Base-by-base conservation (phyloP, 1,140 invertebrate species). In the Andrena cerasifolii region DNA sequence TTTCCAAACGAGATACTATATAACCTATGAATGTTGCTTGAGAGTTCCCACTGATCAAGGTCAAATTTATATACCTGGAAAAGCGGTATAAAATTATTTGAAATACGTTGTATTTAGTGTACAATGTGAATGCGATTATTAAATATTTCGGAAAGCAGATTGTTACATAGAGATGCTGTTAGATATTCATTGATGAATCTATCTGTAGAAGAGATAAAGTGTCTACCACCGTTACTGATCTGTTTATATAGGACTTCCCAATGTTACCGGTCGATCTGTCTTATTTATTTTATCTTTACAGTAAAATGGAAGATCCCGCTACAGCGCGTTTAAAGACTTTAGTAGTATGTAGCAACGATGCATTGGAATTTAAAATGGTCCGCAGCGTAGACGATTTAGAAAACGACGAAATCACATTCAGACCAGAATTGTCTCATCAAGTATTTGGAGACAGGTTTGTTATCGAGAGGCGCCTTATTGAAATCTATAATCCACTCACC, bases 341-440 rank as follows among this genome's bases (percentile, higher is more conserved):
- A 82, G 94, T 96, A 12, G 89, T 94, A 12, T 95, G 95, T 89
- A 95, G 95, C 54, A 96, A 97, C 83, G 95, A 96, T 80, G 95
- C 94, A 10, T 91, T 97, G 7, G 94, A 97, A 88, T 94, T 97
- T 26, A 97, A 97, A 93, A 93, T 97, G 75, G 95, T 98, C 31
- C 93, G 96, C 53, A 90, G 93, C 66, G 89, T 93, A 45, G 88
- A 94, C 24, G 97, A 98, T 89, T 88, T 98, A 24, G 94, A 96
- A 80, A 94, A 97, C 92, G 95, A 96, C 40, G 92, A 93, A n/a
- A 92, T 92, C 8, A 93, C 93, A 18, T 99, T 98, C 90, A 94
- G 95, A 61, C 97, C 98, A 8, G 96, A 96, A 63, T 98, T 98
- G 97, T 96, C 97, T 63, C 97, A 99, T 93, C 98, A 99, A 93